These are phyloP conservation scores for Meleagris gallopavo DNA, from an alignment of 2,113 vertebrate genomes.

Conservation along the genomic window DNA sequence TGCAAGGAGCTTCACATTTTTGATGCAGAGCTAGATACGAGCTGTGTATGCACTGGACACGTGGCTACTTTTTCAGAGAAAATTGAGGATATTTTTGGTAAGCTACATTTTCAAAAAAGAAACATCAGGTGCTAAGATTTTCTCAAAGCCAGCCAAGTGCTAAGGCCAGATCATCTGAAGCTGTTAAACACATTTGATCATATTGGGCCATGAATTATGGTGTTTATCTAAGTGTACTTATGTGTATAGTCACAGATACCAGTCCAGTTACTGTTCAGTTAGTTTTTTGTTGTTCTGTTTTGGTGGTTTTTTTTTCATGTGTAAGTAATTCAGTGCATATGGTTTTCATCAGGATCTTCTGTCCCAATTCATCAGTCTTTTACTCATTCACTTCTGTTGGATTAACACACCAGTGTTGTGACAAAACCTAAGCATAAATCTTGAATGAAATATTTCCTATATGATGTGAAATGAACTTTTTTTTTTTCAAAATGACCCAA, in stretches of 20 bases:
- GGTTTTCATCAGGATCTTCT: neutral
- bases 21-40: neutral
- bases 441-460: neutral
- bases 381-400: neutral
- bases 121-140: neutral
- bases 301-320: neutral
- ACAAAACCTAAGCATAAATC: neutral
- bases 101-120: neutral
- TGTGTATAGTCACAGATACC: neutral
- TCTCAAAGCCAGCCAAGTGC: neutral
- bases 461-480: neutral
- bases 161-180: neutral
- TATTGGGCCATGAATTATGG: neutral
- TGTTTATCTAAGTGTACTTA: neutral
- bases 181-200: neutral
- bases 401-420: neutral
- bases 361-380: neutral
- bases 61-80: neutral
- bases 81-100: neutral
- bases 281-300: neutral
- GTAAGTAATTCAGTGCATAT: too few species aligned
- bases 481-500: neutral
- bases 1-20: neutral
- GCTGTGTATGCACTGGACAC: neutral
- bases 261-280: neutral